Percentiles rank a stretch among this genome's conserved stretches.
These are phyloP conservation scores for Phytoseiulus persimilis DNA, from an alignment of 2,888 invertebrate genomes.

Conservation along the genomic window DNA sequence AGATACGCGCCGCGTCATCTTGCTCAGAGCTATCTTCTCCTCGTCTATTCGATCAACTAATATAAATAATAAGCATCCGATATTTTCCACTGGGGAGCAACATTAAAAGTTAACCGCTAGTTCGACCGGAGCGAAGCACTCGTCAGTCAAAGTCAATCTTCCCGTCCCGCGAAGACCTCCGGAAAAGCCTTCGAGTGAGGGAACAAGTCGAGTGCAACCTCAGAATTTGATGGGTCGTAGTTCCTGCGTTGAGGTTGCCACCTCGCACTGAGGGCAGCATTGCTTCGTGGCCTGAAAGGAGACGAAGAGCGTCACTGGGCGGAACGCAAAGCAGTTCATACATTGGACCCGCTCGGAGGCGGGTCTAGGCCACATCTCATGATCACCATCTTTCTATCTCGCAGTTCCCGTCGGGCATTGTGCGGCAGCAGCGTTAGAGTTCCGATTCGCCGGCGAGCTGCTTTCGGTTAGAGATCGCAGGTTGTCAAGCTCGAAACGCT, in stretches of 20 bases:
- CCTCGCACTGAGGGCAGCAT: conserved; percentile 37
- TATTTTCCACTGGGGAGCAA: neutral
- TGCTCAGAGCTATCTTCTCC: neutral
- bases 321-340: neutral
- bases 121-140: neutral
- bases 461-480: too few species aligned
- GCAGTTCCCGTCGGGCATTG: neutral
- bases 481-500: neutral
- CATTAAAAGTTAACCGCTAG: neutral
- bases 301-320: conserved; percentile 5
- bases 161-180: neutral
- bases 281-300: conserved; percentile 27
- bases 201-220: conserved; percentile 10
- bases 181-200: neutral
- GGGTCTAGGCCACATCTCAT: neutral
- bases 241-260: conserved; percentile 16
- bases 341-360: neutral
- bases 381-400: neutral
- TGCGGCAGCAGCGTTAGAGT: too few species aligned
- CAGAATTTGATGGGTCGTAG: conserved; percentile 32
- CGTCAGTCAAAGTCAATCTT: neutral
- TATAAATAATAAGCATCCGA: neutral
- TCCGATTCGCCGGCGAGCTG: too few species aligned
- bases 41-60: neutral
- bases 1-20: neutral